A percentile compares a stretch with the other conserved stretches of the same genome.
Conservation (phyloP, 2,888 invertebrate genomes). For the Hybos culiciformis region DNA sequence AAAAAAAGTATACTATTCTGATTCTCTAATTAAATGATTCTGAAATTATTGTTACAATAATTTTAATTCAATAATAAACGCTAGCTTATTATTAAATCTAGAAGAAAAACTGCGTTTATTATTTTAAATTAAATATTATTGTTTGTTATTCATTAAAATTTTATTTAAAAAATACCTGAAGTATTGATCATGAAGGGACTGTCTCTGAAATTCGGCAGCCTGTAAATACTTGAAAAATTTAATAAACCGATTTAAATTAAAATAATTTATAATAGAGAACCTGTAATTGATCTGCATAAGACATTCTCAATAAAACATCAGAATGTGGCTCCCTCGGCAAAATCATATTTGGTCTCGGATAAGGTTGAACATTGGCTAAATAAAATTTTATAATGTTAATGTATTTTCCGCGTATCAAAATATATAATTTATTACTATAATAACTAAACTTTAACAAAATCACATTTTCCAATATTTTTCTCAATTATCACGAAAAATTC, state of each 20-base stretch:
- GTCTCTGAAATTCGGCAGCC: conserved; percentile 37
- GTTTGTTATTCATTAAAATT: no score
- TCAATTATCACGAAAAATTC: no score
- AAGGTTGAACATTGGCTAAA: conserved; percentile 37
- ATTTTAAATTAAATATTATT: no score
- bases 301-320: conserved; percentile 36
- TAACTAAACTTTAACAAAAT: no score
- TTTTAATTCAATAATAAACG: not conserved
- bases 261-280: conserved; percentile 26
- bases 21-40: not conserved
- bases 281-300: conserved; percentile 37
- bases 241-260: conserved; percentile 28
- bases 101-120: conserved; percentile 3
- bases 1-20: not conserved
- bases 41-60: not conserved
- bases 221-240: conserved; percentile 36
- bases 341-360: conserved; percentile 38
- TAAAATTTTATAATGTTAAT: no score
- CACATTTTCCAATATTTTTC: no score
- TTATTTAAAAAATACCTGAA: conserved; percentile 28
- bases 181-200: conserved; percentile 37
- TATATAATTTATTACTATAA: not conserved
- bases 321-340: conserved; percentile 37
- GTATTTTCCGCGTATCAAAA: not conserved
- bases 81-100: not conserved